phyloP scores from a whole-genome alignment of 2,113 vertebrate species.

The Urocynchramus pylzowi region DNA sequence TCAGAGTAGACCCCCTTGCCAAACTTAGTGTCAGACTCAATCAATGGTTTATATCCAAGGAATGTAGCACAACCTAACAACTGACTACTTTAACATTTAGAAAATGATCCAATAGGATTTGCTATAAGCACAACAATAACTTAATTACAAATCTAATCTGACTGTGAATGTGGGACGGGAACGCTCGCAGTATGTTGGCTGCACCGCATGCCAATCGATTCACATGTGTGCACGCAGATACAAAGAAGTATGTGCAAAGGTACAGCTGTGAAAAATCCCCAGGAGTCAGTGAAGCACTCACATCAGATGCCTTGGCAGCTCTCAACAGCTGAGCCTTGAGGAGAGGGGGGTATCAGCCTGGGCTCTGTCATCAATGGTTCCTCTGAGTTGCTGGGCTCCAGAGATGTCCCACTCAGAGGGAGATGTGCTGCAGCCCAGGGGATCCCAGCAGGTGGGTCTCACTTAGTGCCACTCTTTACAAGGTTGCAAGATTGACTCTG shows the following conservation, averaged over 20 bases:
- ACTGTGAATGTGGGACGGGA: not conserved
- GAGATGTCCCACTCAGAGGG: not conserved
- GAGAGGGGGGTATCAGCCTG: not conserved
- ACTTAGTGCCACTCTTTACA: not conserved
- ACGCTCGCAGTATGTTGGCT: not conserved
- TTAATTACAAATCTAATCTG: not conserved
- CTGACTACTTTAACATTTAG: not conserved
- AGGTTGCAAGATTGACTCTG: not conserved
- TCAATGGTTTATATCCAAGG: not conserved
- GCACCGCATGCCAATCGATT: fast-evolving
- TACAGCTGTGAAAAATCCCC: not conserved
- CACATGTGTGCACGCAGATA: no score
- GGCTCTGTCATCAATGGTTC: not conserved
- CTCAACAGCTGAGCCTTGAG: not conserved
- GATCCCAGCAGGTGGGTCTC: not conserved
- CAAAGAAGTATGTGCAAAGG: not conserved
- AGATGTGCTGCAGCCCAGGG: not conserved
- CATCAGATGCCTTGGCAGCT: not conserved
- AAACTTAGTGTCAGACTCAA: not conserved
- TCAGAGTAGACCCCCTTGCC: not conserved
- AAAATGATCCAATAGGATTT: not conserved
- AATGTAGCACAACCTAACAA: not conserved
- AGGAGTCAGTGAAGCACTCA: not conserved
- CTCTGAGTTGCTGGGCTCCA: not conserved
- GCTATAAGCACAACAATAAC: not conserved